Evolutionary conservation across 2,888 invertebrate species (phyloP).

Genomic region (Tenthredo amoena): DNA sequence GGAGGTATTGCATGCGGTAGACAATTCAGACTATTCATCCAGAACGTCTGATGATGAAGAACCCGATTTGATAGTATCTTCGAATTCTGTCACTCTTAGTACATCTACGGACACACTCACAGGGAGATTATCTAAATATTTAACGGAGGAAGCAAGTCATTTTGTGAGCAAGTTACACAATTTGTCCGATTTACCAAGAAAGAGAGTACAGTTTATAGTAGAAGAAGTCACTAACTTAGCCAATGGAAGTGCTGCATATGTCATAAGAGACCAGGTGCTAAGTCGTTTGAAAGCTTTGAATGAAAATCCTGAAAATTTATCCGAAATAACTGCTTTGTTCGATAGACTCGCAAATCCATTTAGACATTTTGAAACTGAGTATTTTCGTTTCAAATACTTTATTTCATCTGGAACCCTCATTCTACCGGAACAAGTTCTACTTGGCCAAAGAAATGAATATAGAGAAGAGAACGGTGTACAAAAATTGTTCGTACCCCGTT

Average conservation of each 20-base stretch:
- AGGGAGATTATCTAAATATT: neutral
- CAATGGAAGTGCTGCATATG: conserved; percentile 17
- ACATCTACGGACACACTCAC: neutral
- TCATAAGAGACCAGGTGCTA: conserved; percentile 35
- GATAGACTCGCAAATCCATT: conserved; percentile 41
- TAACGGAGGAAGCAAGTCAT: conserved; percentile 7
- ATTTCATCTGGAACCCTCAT: conserved; percentile 55
- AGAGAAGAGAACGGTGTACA: conserved; percentile 37
- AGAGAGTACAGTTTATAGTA: conserved; percentile 49
- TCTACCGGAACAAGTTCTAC: conserved; percentile 53
- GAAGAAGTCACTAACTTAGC: conserved; percentile 16
- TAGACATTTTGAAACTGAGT: conserved; percentile 55
- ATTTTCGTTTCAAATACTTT: conserved; percentile 57
- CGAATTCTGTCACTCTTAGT: neutral
- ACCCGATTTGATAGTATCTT: neutral
- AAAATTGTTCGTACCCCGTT: too few relatives aligned
- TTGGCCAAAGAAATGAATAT: conserved; percentile 58
- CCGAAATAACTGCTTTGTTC: conserved; percentile 39
- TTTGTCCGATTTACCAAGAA: conserved; percentile 52
- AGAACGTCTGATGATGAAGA: neutral
- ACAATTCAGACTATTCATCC: neutral
- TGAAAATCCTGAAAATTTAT: conserved; percentile 33
- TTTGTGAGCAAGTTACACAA: conserved; percentile 54
- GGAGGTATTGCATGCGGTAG: neutral
- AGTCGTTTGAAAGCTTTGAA: conserved; percentile 27